Conservation (phyloP, 2,113 vertebrate species). For the Scomber scombrus region DNA sequence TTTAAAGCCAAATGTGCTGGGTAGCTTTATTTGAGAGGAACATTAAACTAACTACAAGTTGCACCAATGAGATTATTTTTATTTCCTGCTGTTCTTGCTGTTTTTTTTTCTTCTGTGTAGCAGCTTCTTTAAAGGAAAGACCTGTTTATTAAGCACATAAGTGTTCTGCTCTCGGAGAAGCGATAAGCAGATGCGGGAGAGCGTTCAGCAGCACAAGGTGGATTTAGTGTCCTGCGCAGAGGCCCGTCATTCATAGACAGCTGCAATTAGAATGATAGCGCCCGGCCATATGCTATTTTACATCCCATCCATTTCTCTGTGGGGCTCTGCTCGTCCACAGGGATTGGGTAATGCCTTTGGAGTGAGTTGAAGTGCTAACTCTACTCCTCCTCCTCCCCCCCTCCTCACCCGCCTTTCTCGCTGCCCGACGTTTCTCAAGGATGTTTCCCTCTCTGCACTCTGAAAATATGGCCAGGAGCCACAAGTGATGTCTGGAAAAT, state of each 20-base stretch:
- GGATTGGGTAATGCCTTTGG: constrained; percentile 44
- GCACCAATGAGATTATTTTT: background rate
- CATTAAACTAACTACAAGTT: background rate
- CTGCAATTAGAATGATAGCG: constrained; percentile 63
- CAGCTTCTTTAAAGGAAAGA: background rate
- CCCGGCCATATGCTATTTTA: constrained; percentile 52
- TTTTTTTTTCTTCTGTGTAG: constrained; percentile 1
- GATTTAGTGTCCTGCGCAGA: constrained; percentile 47
- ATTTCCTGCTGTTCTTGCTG: background rate
- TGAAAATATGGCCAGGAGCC: constrained; percentile 60
- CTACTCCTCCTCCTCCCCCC: no score
- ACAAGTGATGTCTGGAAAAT: constrained; percentile 65
- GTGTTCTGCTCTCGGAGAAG: constrained; percentile 24
- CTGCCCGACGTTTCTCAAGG: constrained; percentile 46
- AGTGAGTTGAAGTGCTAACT: constrained; percentile 53
- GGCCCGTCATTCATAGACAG: constrained; percentile 52
- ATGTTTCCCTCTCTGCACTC: constrained; percentile 42
- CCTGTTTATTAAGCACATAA: constrained; percentile 38
- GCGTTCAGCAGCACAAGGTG: constrained; percentile 45
- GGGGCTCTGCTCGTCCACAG: constrained; percentile 16
- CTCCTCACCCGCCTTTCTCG: no score
- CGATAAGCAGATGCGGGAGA: constrained; percentile 62
- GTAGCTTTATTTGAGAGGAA: background rate
- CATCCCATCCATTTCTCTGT: constrained; percentile 39
- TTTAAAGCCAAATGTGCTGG: background rate